phyloP scores from a whole-genome alignment of 2,113 vertebrate genomes.

The Raja brachyura region DNA sequence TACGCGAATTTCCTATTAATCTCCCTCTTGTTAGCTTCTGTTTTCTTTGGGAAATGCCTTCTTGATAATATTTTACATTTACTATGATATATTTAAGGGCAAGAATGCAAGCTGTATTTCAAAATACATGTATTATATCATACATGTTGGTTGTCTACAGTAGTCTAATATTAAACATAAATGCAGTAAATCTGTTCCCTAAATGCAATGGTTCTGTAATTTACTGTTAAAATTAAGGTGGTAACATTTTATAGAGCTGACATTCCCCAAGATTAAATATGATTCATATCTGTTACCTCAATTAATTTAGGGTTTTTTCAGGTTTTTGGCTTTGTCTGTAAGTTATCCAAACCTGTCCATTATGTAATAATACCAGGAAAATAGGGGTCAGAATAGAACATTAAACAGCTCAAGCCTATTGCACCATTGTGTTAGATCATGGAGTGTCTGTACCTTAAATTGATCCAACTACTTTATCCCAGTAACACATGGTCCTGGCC shows the following conservation, averaged over 20 bases:
- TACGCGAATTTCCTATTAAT: slow-evolving; percentile 19
- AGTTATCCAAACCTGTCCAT: background rate
- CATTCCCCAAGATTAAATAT: background rate
- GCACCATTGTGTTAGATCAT: too few relatives aligned
- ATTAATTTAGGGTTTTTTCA: background rate
- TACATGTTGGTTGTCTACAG: background rate
- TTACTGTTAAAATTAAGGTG: background rate
- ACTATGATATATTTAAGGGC: background rate
- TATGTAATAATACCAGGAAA: background rate
- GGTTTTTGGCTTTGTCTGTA: background rate
- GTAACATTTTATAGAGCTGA: background rate
- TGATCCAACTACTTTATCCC: too few relatives aligned
- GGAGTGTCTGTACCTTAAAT: too few relatives aligned
- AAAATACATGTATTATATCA: background rate
- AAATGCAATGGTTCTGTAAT: background rate
- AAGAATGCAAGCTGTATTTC: background rate
- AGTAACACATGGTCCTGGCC: too few relatives aligned
- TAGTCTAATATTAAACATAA: background rate
- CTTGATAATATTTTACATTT: slow-evolving; percentile 32
- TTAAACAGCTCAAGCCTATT: too few relatives aligned
- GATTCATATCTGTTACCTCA: background rate
- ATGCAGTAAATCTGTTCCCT: background rate
- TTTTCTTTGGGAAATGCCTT: slow-evolving; percentile 19
- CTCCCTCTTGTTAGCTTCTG: slow-evolving; percentile 26
- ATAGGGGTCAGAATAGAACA: too few relatives aligned